Evolutionary conservation across 2,797 vertebrate genomes (phyloP).

Genomic region (Odontamblyopus rebecca): DNA sequence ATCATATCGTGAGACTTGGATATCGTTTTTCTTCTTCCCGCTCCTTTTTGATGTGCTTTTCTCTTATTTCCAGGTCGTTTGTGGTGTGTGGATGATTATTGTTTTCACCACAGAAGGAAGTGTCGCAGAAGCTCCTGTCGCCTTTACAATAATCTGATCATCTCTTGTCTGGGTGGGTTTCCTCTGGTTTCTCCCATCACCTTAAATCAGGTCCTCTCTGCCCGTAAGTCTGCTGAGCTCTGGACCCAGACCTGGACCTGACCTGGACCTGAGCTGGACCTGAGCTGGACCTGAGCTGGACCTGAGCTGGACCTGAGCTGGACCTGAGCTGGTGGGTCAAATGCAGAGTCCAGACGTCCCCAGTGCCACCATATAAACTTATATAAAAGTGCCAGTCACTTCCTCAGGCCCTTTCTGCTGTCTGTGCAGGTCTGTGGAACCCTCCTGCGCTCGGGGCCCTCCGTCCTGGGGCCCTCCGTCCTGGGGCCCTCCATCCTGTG

Average conservation of each 20-base stretch:
- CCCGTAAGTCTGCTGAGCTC: not conserved
- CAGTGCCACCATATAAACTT: not conserved
- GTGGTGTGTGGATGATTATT: too few relatives aligned
- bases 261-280: too few relatives aligned
- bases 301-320: too few relatives aligned
- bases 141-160: not conserved
- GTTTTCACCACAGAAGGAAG: not conserved
- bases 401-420: constrained; percentile 56
- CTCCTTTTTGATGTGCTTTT: too few relatives aligned
- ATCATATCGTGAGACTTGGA: too few relatives aligned
- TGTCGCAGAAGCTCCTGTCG: not conserved
- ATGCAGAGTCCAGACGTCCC: too few relatives aligned
- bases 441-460: not conserved
- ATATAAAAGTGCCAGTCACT: constrained; percentile 28
- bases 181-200: not conserved
- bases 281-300: too few relatives aligned
- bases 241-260: not conserved
- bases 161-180: not conserved
- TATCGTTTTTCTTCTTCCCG: too few relatives aligned
- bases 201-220: not conserved
- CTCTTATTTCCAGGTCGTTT: too few relatives aligned
- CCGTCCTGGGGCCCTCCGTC: constrained; percentile 30
- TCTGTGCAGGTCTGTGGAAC: constrained; percentile 43
- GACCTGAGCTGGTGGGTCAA: too few relatives aligned
- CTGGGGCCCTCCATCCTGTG: not conserved